phyloP scores from a whole-genome alignment of 1,140 invertebrate genomes.

The Coenobita brevimanus region DNA sequence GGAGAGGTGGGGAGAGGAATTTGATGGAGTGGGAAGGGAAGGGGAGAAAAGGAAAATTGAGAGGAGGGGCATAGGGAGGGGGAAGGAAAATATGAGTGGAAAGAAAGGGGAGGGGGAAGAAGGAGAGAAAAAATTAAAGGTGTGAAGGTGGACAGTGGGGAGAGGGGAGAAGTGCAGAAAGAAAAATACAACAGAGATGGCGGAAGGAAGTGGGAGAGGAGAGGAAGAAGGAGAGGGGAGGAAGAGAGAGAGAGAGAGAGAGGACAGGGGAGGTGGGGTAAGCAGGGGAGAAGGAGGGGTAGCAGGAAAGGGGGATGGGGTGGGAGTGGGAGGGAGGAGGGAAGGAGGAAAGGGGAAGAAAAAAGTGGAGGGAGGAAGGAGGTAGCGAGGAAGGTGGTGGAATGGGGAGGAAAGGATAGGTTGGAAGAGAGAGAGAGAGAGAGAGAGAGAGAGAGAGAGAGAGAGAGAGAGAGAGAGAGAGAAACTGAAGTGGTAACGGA shows the following conservation, averaged over 20 bases:
- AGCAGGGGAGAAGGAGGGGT: not conserved
- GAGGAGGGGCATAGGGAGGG: too few relatives aligned
- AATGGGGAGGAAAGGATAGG: not conserved
- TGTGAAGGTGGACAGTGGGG: too few relatives aligned
- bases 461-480: not conserved
- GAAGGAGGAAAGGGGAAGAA: not conserved
- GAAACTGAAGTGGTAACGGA: not conserved
- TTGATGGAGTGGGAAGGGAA: too few relatives aligned
- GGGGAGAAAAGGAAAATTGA: too few relatives aligned
- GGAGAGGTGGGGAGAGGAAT: too few relatives aligned
- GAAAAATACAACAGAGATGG: too few relatives aligned
- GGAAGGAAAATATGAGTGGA: too few relatives aligned
- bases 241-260: not conserved
- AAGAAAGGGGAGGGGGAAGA: too few relatives aligned
- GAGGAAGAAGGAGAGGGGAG: not conserved
- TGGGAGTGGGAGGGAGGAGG: not conserved
- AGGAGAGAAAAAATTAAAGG: too few relatives aligned
- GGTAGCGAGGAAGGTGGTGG: not conserved
- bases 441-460: not conserved
- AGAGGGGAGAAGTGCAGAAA: too few relatives aligned
- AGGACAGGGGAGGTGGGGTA: not conserved
- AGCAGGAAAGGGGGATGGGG: not conserved
- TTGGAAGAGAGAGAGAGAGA: not conserved
- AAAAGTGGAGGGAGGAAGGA: slow-evolving; percentile 16
- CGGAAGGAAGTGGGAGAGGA: too few relatives aligned